These are phyloP conservation scores for Rhingia rostrata DNA, from an alignment of 2,888 invertebrate species.

Conservation along the genomic window DNA sequence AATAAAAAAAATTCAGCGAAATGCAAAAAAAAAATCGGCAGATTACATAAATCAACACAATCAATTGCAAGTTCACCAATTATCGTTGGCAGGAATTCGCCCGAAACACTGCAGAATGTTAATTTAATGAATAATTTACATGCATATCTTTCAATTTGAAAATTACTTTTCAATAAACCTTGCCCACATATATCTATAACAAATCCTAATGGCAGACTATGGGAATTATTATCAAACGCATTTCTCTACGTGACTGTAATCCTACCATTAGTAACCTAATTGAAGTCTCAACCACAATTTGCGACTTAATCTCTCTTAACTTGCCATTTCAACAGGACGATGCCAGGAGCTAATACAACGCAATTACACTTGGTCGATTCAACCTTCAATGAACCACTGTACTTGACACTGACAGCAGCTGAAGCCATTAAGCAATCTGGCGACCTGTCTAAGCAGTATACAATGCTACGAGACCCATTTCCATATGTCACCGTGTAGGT, in stretches of 20 bases:
- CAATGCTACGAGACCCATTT: conserved; percentile 39
- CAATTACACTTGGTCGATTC: conserved; percentile 47
- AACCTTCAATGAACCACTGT: conserved; percentile 49
- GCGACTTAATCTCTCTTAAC: conserved; percentile 51
- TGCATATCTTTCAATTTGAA: neutral
- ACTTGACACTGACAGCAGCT: conserved; percentile 52
- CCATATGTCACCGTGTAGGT: conserved; percentile 43
- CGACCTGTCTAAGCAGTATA: conserved; percentile 55
- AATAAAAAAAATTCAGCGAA: too few species aligned
- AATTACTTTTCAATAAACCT: conserved; percentile 22
- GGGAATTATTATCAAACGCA: neutral
- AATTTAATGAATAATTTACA: neutral
- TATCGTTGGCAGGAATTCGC: neutral
- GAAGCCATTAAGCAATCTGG: conserved; percentile 62
- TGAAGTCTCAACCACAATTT: conserved; percentile 44
- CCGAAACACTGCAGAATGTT: neutral
- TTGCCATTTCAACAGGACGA: conserved; percentile 44
- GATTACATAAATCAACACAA: neutral
- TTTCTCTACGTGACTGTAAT: neutral
- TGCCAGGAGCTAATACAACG: conserved; percentile 41
- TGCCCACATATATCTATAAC: neutral
- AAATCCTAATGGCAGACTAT: neutral
- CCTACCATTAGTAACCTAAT: conserved; percentile 38
- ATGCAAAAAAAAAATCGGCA: too few species aligned
- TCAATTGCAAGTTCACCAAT: neutral